Conservation (phyloP, 1,140 invertebrate genomes). For the Gonatopus flavifemur region DNA sequence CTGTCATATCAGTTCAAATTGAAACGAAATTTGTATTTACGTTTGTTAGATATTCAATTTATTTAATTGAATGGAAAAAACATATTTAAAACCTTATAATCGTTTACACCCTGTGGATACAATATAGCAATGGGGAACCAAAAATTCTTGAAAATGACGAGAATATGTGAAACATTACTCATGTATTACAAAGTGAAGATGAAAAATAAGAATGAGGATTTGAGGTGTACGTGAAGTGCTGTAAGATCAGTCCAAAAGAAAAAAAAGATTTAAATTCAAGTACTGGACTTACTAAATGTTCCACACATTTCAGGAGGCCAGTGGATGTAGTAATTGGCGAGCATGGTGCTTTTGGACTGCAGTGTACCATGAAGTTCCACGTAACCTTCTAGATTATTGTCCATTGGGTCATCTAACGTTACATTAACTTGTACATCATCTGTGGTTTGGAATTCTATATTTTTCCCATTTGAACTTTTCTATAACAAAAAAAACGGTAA, state of each 20-base stretch:
- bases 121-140: no score
- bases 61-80: no score
- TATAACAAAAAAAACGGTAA: conserved; percentile 17
- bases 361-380: conserved; percentile 45
- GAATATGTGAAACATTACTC: no score
- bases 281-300: conserved; percentile 38
- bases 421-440: conserved; percentile 43
- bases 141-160: no score
- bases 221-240: no score
- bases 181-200: no score
- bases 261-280: background rate
- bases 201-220: no score
- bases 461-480: conserved; percentile 39
- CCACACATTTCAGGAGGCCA: conserved; percentile 32
- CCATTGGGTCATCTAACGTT: conserved; percentile 31
- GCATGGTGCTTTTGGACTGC: conserved; percentile 42
- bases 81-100: no score
- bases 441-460: conserved; percentile 40
- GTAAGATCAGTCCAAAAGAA: background rate
- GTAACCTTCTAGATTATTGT: conserved; percentile 33
- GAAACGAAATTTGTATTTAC: no score
- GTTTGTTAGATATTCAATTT: no score
- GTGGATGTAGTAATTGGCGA: conserved; percentile 27
- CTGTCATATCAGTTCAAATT: no score
- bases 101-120: no score